Conservation (phyloP, 2,797 vertebrate genomes). For the Synanceia verrucosa region DNA sequence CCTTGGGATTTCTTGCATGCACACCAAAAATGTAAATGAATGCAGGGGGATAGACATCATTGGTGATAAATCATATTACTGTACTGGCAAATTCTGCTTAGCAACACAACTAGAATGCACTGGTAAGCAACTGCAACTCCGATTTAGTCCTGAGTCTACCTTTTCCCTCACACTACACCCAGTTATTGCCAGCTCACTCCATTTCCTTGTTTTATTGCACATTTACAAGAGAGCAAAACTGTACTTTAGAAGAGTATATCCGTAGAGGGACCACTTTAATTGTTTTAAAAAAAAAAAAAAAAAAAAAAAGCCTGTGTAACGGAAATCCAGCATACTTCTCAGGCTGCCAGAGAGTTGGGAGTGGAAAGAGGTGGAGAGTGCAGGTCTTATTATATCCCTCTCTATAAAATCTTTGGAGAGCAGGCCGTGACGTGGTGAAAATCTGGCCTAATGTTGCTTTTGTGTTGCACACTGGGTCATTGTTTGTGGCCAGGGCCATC, state of each 20-base stretch:
- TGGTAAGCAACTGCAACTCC: conserved; percentile 60
- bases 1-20: conserved; percentile 44
- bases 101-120: conserved; percentile 66
- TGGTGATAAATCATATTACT: conserved; percentile 73
- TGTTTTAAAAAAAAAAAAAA: conserved; percentile 4
- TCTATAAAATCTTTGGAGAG: conserved; percentile 39
- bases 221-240: conserved; percentile 68
- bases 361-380: background rate
- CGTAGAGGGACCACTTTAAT: conserved; percentile 58
- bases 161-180: conserved; percentile 36
- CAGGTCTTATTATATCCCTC: conserved; percentile 12
- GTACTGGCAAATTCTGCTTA: conserved; percentile 67
- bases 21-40: conserved; percentile 67
- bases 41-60: conserved; percentile 57
- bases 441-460: conserved; percentile 39
- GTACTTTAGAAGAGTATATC: conserved; percentile 47
- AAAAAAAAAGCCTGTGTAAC: conserved; percentile 27
- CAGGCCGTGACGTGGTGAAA: conserved; percentile 32
- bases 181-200: conserved; percentile 50
- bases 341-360: conserved; percentile 27
- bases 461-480: background rate
- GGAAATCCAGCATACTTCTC: conserved; percentile 45
- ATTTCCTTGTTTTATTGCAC: conserved; percentile 68
- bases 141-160: conserved; percentile 49
- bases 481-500: conserved; percentile 17